Evolutionary conservation across 2,797 vertebrate genomes (phyloP).

Genomic region (Alosa sapidissima): DNA sequence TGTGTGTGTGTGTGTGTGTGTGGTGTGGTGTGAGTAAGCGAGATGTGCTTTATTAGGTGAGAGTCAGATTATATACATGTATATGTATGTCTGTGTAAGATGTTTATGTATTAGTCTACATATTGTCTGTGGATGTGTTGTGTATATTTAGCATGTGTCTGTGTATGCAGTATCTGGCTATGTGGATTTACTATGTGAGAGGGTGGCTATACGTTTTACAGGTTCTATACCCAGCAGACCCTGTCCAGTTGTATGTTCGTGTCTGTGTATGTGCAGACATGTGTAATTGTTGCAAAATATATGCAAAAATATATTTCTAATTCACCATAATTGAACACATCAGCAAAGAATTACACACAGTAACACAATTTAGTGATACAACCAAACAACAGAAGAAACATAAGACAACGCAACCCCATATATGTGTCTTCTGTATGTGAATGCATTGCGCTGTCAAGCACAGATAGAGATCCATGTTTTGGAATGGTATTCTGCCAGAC

Average conservation of each 20-base stretch:
- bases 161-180: background rate
- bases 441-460: background rate
- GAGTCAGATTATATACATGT: background rate
- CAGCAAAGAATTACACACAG: background rate
- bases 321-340: background rate
- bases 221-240: no score
- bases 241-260: no score
- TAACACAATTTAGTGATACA: background rate
- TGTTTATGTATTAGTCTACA: background rate
- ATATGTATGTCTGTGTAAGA: background rate
- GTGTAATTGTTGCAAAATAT: no score
- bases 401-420: background rate
- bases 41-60: background rate
- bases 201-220: background rate
- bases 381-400: background rate
- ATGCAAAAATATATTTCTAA: no score
- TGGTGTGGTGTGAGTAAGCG: background rate
- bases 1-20: background rate
- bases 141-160: background rate
- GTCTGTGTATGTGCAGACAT: no score
- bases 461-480: background rate
- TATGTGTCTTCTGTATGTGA: background rate
- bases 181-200: background rate
- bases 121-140: background rate
- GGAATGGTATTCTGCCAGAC: background rate